Percentiles rank a stretch among this genome's conserved stretches.
Evolutionary conservation across 2,113 vertebrate species (phyloP).

Genomic region (Onychorhynchus coronatus): DNA sequence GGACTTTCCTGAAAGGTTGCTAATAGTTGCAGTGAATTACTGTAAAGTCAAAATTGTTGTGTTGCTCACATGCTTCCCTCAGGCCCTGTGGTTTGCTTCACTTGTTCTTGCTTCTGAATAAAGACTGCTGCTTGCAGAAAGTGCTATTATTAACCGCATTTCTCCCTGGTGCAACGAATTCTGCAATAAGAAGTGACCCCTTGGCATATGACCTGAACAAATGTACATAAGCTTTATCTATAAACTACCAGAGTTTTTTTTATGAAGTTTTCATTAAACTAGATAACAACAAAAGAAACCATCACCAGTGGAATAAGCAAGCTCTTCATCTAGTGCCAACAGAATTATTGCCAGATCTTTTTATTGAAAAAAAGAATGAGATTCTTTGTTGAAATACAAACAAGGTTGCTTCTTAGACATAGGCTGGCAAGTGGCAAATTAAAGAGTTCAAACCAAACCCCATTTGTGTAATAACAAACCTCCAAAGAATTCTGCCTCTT

Average conservation of each 20-base stretch:
- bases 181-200: neutral
- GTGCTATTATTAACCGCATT: neutral
- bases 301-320: slow-evolving; percentile 34
- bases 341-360: slow-evolving; percentile 66
- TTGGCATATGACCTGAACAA: neutral
- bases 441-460: slow-evolving; percentile 16
- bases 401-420: slow-evolving; percentile 37
- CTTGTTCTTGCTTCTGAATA: slow-evolving; percentile 14
- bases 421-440: slow-evolving; percentile 19
- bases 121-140: neutral
- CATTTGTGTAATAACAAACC: neutral
- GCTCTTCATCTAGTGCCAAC: slow-evolving; percentile 58
- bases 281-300: slow-evolving; percentile 51
- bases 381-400: slow-evolving; percentile 52
- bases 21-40: neutral
- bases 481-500: neutral
- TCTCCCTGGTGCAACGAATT: neutral
- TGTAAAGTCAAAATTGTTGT: neutral
- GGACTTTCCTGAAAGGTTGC: neutral
- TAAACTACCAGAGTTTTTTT: slow-evolving; percentile 9
- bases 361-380: slow-evolving; percentile 57
- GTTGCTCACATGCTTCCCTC: neutral
- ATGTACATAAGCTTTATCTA: slow-evolving; percentile 27
- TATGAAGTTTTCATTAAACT: slow-evolving; percentile 46
- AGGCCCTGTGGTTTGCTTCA: neutral